These are phyloP conservation scores for Hyppa rectilinea DNA, from an alignment of 2,888 invertebrate genomes.

Conservation along the genomic window DNA sequence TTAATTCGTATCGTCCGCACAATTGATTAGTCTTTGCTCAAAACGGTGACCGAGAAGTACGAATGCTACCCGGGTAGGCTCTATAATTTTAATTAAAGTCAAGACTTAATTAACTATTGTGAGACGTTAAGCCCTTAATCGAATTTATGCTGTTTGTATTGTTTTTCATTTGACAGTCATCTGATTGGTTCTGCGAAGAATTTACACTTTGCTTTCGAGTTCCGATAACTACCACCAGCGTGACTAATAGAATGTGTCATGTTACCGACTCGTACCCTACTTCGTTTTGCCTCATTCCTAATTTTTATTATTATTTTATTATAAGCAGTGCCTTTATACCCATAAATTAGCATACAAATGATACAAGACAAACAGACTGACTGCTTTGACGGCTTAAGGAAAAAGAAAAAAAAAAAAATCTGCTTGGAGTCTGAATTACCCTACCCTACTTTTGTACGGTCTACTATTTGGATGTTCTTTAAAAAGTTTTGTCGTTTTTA, in stretches of 20 bases:
- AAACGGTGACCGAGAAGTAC: constrained; percentile 50
- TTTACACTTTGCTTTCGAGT: constrained; percentile 32
- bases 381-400: too few relatives aligned
- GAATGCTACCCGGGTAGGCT: constrained; percentile 52
- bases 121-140: constrained; percentile 64
- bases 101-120: constrained; percentile 71
- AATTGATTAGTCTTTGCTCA: constrained; percentile 23
- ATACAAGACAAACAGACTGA: background rate
- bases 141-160: constrained; percentile 61
- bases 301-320: background rate
- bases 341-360: background rate
- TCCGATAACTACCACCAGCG: constrained; percentile 15
- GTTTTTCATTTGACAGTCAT: constrained; percentile 54
- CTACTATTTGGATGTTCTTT: too few relatives aligned
- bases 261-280: constrained; percentile 4
- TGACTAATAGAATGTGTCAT: constrained; percentile 21
- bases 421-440: too few relatives aligned
- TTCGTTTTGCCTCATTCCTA: background rate
- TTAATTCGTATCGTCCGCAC: constrained; percentile 20
- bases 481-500: background rate
- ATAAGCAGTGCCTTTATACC: background rate
- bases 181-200: constrained; percentile 48
- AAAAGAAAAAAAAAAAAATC: too few relatives aligned
- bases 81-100: constrained; percentile 68
- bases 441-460: too few relatives aligned